These are phyloP conservation scores for Patella vulgata DNA, from an alignment of 1,140 invertebrate species.

Conservation along the genomic window DNA sequence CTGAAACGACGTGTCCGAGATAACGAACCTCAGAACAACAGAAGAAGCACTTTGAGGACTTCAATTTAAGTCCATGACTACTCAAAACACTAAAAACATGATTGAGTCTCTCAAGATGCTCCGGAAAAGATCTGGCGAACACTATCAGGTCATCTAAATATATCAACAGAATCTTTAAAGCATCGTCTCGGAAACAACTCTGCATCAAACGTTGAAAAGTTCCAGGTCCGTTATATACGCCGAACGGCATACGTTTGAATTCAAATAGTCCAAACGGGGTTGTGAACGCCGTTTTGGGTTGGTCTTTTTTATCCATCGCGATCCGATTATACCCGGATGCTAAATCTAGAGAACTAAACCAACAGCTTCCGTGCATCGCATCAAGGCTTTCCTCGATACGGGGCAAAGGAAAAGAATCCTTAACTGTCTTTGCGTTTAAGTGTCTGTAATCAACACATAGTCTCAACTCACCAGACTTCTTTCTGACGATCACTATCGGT, in stretches of 20 bases:
- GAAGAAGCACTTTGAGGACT: constrained; percentile 62
- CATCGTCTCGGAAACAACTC: constrained; percentile 52
- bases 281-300: constrained; percentile 58
- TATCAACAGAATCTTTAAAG: constrained; percentile 21
- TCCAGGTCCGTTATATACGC: constrained; percentile 62
- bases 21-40: constrained; percentile 30
- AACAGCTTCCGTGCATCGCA: constrained; percentile 52
- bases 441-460: constrained; percentile 63
- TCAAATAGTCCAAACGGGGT: constrained; percentile 29
- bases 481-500: too few relatives aligned
- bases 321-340: constrained; percentile 59
- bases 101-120: constrained; percentile 35
- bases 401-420: constrained; percentile 70
- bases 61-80: constrained; percentile 30
- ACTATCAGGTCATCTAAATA: constrained; percentile 55
- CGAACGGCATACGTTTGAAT: constrained; percentile 54
- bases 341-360: constrained; percentile 68
- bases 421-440: constrained; percentile 64
- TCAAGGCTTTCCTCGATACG: constrained; percentile 67
- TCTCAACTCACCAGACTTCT: too few relatives aligned
- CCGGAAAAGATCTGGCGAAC: constrained; percentile 33
- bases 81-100: constrained; percentile 34
- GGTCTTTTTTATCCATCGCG: constrained; percentile 47
- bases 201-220: constrained; percentile 70
- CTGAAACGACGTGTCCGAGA: constrained; percentile 36